A percentile compares a stretch with the other conserved stretches of the same genome.
Evolutionary conservation across 2,888 invertebrate species (phyloP).

Genomic region (Panzeria rudis): DNA sequence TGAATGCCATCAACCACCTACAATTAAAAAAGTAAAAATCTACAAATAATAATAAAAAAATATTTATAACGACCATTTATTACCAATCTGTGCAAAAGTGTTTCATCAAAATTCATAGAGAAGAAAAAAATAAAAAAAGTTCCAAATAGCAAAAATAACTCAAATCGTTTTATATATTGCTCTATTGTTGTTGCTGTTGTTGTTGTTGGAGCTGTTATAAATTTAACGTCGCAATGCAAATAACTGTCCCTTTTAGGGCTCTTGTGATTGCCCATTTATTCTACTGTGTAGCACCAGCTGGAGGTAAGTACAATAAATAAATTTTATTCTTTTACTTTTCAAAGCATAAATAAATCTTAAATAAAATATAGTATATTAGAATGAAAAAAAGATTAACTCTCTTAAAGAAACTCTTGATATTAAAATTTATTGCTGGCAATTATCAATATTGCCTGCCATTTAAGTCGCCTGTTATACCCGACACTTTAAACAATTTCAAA

Average conservation of each 20-base stretch:
- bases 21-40: conserved; percentile 20
- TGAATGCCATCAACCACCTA: conserved; percentile 43
- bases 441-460: neutral
- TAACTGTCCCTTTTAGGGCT: conserved; percentile 81
- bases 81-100: conserved; percentile 59
- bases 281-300: conserved; percentile 83
- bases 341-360: conserved; percentile 44
- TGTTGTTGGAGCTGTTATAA: conserved; percentile 62
- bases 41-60: conserved; percentile 6
- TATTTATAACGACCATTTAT: conserved; percentile 51
- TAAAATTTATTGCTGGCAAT: conserved; percentile 33
- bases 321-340: conserved; percentile 40
- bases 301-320: conserved; percentile 80
- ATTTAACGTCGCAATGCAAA: conserved; percentile 82
- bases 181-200: conserved; percentile 46
- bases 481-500: neutral
- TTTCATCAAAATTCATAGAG: conserved; percentile 60
- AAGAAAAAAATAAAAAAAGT: neutral
- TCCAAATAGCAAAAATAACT: conserved; percentile 22
- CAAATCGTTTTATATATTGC: conserved; percentile 54
- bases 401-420: neutral
- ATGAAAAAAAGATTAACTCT: neutral
- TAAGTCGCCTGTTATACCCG: neutral
- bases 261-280: conserved; percentile 83
- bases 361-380: neutral